Conservation (phyloP, 1,140 invertebrate species). For the Trichonephila clavipes region DNA sequence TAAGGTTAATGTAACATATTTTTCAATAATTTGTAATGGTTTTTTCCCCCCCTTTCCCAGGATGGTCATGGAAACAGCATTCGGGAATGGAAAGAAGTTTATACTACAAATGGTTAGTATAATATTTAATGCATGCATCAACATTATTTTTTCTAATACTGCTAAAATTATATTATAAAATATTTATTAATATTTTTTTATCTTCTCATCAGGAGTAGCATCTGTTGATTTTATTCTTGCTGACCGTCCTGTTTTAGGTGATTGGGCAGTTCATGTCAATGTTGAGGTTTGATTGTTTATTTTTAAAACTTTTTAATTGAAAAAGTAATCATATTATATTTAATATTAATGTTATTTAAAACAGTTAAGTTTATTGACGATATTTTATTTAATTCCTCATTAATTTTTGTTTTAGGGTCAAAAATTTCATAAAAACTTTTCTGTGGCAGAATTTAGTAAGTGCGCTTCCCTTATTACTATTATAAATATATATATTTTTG, state of each 20-base stretch:
- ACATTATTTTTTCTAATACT: neutral
- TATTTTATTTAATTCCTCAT: neutral
- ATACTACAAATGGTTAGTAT: constrained; percentile 84
- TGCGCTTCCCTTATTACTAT: constrained; percentile 26
- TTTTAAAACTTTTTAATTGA: neutral
- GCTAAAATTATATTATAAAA: neutral
- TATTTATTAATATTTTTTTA: neutral
- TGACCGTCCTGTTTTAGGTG: constrained; percentile 91
- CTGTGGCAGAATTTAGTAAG: constrained; percentile 91
- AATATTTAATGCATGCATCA: neutral
- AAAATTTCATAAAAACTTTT: constrained; percentile 86
- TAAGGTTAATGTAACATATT: too few species aligned
- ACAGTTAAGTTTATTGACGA: too few species aligned
- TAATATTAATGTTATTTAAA: neutral
- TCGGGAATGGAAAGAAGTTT: constrained; percentile 88
- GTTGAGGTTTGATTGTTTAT: constrained; percentile 80
- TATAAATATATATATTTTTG: neutral
- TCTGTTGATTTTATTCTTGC: constrained; percentile 90
- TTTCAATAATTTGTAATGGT: too few species aligned
- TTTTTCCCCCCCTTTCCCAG: constrained; percentile 79
- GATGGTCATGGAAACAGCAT: constrained; percentile 91
- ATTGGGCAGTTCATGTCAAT: constrained; percentile 90
- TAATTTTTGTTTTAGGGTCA: constrained; percentile 80
- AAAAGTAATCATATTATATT: neutral
- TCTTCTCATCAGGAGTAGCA: constrained; percentile 84